Evolutionary conservation across 1,140 invertebrate species (phyloP).

Genomic region (Coptotermes formosanus): DNA sequence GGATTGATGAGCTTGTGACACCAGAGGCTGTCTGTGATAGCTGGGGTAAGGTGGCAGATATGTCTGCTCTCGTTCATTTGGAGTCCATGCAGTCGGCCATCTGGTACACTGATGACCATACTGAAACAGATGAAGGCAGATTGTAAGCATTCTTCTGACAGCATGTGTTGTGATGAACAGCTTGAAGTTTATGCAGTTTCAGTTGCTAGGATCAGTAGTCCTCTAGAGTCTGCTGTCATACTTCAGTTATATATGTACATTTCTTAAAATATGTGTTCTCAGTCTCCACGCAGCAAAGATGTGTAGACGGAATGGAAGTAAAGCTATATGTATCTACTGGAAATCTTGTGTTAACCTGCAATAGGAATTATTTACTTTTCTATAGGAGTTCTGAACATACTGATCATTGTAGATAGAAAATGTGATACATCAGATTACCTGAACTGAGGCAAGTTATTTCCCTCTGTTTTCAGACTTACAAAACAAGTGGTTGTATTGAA

Average conservation of each 20-base stretch:
- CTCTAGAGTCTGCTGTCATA: neutral
- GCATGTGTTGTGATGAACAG: neutral
- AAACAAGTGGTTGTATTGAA: no score
- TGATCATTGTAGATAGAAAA: no score
- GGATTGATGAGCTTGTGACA: slow-evolving; percentile 58
- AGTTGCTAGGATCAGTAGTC: neutral
- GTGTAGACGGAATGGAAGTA: no score
- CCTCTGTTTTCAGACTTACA: no score
- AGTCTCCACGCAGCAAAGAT: no score
- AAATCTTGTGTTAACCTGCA: no score
- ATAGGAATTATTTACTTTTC: no score
- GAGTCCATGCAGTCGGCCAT: slow-evolving; percentile 62
- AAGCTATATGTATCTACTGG: no score
- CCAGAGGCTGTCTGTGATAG: slow-evolving; percentile 77
- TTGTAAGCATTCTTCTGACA: slow-evolving; percentile 24
- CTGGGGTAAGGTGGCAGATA: slow-evolving; percentile 85
- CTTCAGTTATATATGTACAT: neutral
- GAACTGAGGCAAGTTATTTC: no score
- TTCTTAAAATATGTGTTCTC: neutral
- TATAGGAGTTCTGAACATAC: no score
- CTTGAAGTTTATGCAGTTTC: neutral
- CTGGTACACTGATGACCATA: slow-evolving; percentile 56
- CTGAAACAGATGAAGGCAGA: slow-evolving; percentile 46
- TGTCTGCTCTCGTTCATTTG: slow-evolving; percentile 64
- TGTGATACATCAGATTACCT: no score